Evolutionary conservation across 2,888 invertebrate species (phyloP).

Genomic region (Latrodectus elegans): DNA sequence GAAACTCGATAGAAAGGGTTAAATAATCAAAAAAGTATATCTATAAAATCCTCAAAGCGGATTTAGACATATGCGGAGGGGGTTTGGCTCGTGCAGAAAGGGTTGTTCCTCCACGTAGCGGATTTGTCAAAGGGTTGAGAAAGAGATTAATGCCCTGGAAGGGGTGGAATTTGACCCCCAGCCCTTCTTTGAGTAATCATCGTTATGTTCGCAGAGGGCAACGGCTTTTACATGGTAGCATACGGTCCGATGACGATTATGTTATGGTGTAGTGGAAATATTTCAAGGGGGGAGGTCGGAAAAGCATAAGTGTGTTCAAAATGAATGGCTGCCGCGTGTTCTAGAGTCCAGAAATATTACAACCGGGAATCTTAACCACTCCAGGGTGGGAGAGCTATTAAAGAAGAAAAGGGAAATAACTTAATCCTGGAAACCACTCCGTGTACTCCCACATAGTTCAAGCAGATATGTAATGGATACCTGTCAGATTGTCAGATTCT

Average conservation of each 20-base stretch:
- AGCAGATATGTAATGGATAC: too few relatives aligned
- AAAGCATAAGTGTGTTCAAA: background rate
- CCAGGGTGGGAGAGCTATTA: too few relatives aligned
- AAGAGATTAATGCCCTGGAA: conserved; percentile 15
- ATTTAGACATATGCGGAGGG: conserved; percentile 14
- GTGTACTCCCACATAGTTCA: too few relatives aligned
- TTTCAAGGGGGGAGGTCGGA: background rate
- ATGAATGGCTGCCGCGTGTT: conserved; percentile 4
- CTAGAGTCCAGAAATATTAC: background rate
- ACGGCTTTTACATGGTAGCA: conserved; percentile 28
- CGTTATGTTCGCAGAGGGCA: conserved; percentile 47
- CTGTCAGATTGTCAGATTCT: too few relatives aligned
- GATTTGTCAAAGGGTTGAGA: conserved; percentile 24
- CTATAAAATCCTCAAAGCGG: conserved; percentile 23
- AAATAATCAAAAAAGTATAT: background rate
- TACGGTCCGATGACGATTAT: conserved; percentile 41
- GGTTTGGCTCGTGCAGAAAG: conserved; percentile 21
- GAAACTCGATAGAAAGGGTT: conserved; percentile 27
- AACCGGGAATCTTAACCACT: background rate
- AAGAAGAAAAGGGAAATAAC: too few relatives aligned
- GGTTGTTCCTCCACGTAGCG: conserved; percentile 30
- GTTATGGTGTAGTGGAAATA: background rate
- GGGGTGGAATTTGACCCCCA: conserved; percentile 6
- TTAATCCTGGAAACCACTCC: too few relatives aligned
- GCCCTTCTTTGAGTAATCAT: conserved; percentile 42